These are phyloP conservation scores for Regulus satrapa DNA, from an alignment of 2,113 vertebrate species.

Conservation along the genomic window DNA sequence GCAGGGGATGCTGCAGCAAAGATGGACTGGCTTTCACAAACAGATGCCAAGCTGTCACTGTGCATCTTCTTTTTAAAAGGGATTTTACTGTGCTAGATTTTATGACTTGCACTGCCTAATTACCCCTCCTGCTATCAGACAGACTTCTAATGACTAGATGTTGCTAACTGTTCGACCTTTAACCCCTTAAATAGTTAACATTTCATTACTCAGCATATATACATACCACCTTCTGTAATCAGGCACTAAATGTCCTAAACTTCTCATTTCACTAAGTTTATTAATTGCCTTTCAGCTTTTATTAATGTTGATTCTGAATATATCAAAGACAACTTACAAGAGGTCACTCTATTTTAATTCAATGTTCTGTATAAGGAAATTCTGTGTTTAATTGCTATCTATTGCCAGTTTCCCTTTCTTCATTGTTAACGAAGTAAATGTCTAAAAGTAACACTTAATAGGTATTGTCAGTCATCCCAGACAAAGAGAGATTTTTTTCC, in stretches of 20 bases:
- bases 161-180: conserved; percentile 38
- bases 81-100: background rate
- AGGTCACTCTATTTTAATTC: background rate
- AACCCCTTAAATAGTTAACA: conserved; percentile 37
- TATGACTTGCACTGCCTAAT: conserved; percentile 9
- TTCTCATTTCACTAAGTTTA: background rate
- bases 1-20: background rate
- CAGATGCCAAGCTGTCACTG: background rate
- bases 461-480: background rate
- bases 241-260: background rate
- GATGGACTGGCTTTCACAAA: background rate
- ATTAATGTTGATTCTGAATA: background rate
- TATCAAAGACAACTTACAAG: background rate
- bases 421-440: background rate
- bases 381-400: background rate
- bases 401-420: background rate
- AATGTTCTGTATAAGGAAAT: background rate
- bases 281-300: background rate
- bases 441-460: background rate
- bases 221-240: background rate
- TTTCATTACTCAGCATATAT: conserved; percentile 6
- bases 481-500: background rate
- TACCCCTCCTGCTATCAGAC: background rate
- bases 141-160: conserved; percentile 30
- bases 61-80: background rate